These are phyloP conservation scores for Lacerta viridis DNA, from an alignment of 2,797 vertebrate genomes.

Conservation along the genomic window DNA sequence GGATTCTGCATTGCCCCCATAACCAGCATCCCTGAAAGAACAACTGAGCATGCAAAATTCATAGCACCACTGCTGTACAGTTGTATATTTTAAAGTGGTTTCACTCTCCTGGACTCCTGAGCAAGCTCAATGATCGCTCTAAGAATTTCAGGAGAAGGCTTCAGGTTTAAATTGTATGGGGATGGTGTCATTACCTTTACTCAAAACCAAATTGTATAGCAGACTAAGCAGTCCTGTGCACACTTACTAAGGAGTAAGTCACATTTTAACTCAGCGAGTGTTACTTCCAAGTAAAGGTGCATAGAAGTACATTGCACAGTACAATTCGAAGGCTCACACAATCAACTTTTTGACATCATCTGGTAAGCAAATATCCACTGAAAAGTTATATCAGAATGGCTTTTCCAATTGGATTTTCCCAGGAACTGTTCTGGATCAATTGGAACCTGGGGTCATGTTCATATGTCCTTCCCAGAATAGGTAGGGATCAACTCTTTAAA, in stretches of 20 bases:
- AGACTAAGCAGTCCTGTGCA: constrained; percentile 8
- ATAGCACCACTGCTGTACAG: background rate
- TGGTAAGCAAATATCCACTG: background rate
- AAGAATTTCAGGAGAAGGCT: constrained; percentile 13
- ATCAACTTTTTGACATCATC: constrained; percentile 7
- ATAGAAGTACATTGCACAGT: background rate
- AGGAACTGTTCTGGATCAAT: background rate
- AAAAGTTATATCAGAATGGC: constrained; percentile 12
- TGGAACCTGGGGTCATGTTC: background rate
- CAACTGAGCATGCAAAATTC: constrained; percentile 20
- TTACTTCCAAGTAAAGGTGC: constrained; percentile 7
- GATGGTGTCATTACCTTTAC: background rate
- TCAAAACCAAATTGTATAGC: constrained; percentile 1
- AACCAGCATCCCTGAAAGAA: constrained; percentile 21
- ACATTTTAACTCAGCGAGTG: constrained; percentile 3
- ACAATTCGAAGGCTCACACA: constrained; percentile 10
- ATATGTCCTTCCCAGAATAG: background rate
- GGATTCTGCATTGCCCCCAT: background rate
- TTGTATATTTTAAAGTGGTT: constrained; percentile 7
- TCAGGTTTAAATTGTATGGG: background rate
- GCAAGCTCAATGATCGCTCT: background rate
- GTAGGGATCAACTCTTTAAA: background rate
- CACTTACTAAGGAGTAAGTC: background rate
- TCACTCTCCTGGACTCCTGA: background rate
- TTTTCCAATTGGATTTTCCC: background rate